These are phyloP conservation scores for Sebastes oblongus DNA, from an alignment of 2,797 vertebrate genomes.

Conservation along the genomic window DNA sequence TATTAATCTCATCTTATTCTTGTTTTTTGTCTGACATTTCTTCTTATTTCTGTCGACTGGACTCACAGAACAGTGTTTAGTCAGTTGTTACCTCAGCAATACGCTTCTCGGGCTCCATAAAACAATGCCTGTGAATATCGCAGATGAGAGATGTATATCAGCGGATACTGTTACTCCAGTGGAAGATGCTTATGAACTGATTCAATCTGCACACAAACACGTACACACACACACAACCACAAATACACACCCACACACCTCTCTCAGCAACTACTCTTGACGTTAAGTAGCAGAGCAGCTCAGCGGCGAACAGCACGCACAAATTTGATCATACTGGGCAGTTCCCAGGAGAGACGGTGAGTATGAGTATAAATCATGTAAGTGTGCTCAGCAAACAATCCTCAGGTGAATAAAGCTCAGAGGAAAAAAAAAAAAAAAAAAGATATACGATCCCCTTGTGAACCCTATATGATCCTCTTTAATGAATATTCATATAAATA, in stretches of 20 bases:
- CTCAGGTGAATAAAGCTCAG: constrained; percentile 26
- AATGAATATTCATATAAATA: constrained; percentile 51
- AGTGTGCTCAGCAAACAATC: constrained; percentile 39
- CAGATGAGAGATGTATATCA: constrained; percentile 37
- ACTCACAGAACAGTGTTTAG: constrained; percentile 11
- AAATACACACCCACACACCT: constrained; percentile 13
- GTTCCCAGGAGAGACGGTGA: constrained; percentile 29
- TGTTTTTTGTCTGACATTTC: not conserved
- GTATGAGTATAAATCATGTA: constrained; percentile 47
- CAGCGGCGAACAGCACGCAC: constrained; percentile 12
- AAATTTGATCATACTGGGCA: constrained; percentile 47
- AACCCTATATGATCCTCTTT: constrained; percentile 13
- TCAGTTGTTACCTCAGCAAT: constrained; percentile 20
- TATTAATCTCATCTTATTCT: not conserved
- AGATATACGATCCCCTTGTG: not conserved
- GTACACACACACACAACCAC: constrained; percentile 1
- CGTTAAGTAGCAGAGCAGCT: constrained; percentile 25
- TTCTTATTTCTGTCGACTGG: not conserved
- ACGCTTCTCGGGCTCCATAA: constrained; percentile 6
- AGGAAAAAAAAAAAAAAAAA: constrained; percentile 10
- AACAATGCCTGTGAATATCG: constrained; percentile 35
- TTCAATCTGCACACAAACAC: constrained; percentile 36
- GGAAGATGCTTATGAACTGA: constrained; percentile 51
- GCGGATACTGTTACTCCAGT: constrained; percentile 30
- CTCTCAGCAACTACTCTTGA: constrained; percentile 14